phyloP scores from a whole-genome alignment of 2,113 vertebrate genomes.

The Lophius piscatorius region DNA sequence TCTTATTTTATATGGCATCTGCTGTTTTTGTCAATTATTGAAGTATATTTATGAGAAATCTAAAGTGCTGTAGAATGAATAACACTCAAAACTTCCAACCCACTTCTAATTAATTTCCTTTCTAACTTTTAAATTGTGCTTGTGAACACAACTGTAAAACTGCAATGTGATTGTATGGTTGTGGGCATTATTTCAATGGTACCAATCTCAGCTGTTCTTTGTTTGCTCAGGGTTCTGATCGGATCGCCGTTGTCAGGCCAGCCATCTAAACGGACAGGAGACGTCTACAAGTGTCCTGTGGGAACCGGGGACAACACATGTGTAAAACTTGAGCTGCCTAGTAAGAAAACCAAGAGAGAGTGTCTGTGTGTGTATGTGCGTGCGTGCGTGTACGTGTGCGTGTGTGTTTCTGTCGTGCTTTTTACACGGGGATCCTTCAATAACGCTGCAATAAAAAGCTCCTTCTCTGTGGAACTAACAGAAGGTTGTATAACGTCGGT shows the following conservation, averaged over 20 bases:
- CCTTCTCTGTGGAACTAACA: too few relatives aligned
- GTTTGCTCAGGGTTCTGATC: constrained; percentile 89
- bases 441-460: too few relatives aligned
- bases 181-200: constrained; percentile 20
- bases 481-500: too few relatives aligned
- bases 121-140: constrained; percentile 11
- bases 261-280: constrained; percentile 89
- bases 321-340: constrained; percentile 87
- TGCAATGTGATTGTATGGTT: constrained; percentile 11
- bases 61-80: too few relatives aligned
- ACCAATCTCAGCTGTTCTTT: constrained; percentile 18
- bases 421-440: too few relatives aligned
- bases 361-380: constrained; percentile 4
- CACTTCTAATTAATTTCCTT: background rate
- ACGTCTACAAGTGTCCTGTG: constrained; percentile 95
- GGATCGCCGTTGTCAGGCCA: constrained; percentile 93
- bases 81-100: background rate
- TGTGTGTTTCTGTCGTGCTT: constrained; percentile 1
- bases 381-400: background rate
- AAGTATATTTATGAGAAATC: too few relatives aligned
- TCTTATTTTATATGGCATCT: too few relatives aligned
- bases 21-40: too few relatives aligned
- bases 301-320: constrained; percentile 78
- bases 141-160: constrained; percentile 29
- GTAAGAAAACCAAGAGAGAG: constrained; percentile 75